Conservation (phyloP, 2,113 vertebrate species). For the Egretta garzetta region DNA sequence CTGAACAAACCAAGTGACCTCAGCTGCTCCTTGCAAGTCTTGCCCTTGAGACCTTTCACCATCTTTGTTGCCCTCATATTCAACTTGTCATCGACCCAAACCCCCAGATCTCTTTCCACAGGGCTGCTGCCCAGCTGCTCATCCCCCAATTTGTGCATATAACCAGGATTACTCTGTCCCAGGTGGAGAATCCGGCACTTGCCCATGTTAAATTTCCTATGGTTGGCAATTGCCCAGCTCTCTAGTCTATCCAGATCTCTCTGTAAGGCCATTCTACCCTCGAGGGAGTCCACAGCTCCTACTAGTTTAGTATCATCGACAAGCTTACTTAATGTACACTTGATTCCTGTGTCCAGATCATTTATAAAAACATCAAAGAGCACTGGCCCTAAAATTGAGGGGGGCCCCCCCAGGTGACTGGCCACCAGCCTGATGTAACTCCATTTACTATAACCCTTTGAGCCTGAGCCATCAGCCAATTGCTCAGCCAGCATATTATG, state of each 20-base stretch:
- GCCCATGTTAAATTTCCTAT: neutral
- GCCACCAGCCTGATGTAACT: neutral
- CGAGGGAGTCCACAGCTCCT: neutral
- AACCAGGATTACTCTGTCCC: neutral
- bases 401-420: neutral
- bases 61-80: neutral
- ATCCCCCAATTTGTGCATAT: fast-evolving
- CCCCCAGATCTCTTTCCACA: fast-evolving
- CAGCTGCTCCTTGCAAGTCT: neutral
- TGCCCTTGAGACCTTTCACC: neutral
- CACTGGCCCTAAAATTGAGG: neutral
- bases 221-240: neutral
- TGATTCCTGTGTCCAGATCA: neutral
- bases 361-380: neutral
- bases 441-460: neutral
- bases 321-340: neutral
- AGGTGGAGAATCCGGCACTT: neutral
- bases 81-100: neutral
- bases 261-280: neutral
- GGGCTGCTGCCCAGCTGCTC: neutral
- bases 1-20: neutral
- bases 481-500: neutral
- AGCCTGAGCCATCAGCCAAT: neutral
- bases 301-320: neutral
- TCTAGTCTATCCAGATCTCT: neutral